Conservation (phyloP, 2,113 vertebrate genomes). For the Blennius ocellaris region DNA sequence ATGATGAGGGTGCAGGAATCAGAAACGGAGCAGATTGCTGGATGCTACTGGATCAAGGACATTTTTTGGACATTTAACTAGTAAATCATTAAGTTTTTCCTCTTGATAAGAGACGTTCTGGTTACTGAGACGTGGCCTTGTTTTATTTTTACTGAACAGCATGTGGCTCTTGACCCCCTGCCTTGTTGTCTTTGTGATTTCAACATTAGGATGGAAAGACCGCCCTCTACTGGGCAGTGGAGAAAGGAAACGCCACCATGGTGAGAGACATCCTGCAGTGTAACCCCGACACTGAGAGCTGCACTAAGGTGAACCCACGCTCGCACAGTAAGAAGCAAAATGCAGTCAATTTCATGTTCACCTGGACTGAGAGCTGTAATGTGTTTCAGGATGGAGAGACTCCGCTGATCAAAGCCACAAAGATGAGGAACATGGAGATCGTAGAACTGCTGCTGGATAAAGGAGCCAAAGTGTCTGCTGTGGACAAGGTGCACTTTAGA, state of each 20-base stretch:
- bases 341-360: neutral
- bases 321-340: neutral
- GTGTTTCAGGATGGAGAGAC: conserved; percentile 92
- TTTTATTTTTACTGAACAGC: too few relatives aligned
- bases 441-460: conserved; percentile 97
- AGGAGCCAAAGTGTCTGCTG: conserved; percentile 95
- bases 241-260: conserved; percentile 96
- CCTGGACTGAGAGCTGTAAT: neutral
- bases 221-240: conserved; percentile 97
- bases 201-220: conserved; percentile 93
- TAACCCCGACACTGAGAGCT: conserved; percentile 96
- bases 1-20: too few relatives aligned
- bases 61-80: too few relatives aligned
- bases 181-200: conserved; percentile 1
- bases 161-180: too few relatives aligned
- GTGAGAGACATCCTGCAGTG: conserved; percentile 98
- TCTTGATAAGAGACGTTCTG: too few relatives aligned
- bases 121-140: too few relatives aligned
- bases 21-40: too few relatives aligned
- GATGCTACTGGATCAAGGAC: too few relatives aligned
- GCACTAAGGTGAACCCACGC: conserved; percentile 89
- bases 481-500: conserved; percentile 86
- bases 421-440: conserved; percentile 98
- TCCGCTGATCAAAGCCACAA: conserved; percentile 97
- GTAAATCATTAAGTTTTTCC: too few relatives aligned